Base-by-base conservation (phyloP, 35 echinoderm and acorn worm species). In the Apostichopus californicus region DNA sequence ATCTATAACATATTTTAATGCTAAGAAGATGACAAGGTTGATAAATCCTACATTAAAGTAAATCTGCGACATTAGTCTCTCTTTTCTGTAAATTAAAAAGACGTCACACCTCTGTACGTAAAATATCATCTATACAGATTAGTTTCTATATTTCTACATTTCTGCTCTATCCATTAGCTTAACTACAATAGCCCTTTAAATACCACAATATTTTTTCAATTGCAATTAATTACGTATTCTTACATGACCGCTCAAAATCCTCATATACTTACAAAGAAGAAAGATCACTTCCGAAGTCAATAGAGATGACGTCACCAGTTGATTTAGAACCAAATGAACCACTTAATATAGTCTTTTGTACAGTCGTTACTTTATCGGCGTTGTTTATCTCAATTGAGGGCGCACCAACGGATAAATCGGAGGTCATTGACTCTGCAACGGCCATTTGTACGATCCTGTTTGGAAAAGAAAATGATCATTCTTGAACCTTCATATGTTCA, bases 281-380 rank as follows among this genome's bases (percentile, higher is more conserved):
- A 9, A 98, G 60, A 73, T 98, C 94, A 72, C 56, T 66, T 5
- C 94, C 96, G 64, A 98, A 98, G 58, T 98, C 83, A 23, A 98
- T 82, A 28, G 87, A 83, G 54, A 92, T 90, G 5, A 85, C 68
- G 59, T 83, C 77, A 55, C 90, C 92, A 15, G 94, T 64, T 18
- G 90, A 78, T 7, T 77, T 87, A 12, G 96, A 93, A n/a, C 55
- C 54, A 53, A 96, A 96, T 13, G 90, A 57, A 11, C 93, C 93
- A 70, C 60, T 84, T 15, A 96, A 87, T 5, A 98, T 61, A 6
- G 83, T 28, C 52, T 92, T 94, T 11, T 89, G 28, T n/a, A 94
- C 81, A 11, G 64, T 91, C 2, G 71, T 88, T 13, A 91, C 92
- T 12, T 92, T 78, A 9, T 94, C 96, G 13, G 56, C 26, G 1